These are phyloP conservation scores for Phymatocera aterrima DNA, from an alignment of 2,888 invertebrate species.

Conservation along the genomic window DNA sequence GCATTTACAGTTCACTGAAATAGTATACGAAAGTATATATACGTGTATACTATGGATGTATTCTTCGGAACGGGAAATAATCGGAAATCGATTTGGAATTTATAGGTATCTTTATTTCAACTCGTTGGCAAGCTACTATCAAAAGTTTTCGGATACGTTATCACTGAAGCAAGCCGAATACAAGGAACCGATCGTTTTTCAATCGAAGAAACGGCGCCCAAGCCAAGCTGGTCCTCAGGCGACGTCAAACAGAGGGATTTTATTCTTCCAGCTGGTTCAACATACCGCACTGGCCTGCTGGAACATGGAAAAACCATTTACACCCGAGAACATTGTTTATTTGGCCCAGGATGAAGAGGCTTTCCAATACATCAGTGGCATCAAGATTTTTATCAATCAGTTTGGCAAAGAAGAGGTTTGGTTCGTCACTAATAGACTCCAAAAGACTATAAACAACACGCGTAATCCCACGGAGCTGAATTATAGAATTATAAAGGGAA, in stretches of 20 bases:
- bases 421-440: slow-evolving; percentile 72
- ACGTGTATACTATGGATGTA: neutral
- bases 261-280: slow-evolving; percentile 73
- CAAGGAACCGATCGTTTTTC: slow-evolving; percentile 65
- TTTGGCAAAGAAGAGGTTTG: slow-evolving; percentile 69
- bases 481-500: slow-evolving; percentile 68
- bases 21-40: neutral
- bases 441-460: slow-evolving; percentile 70
- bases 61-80: slow-evolving; percentile 1
- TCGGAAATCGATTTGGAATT: slow-evolving; percentile 51
- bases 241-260: slow-evolving; percentile 67
- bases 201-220: slow-evolving; percentile 67
- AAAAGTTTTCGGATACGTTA: slow-evolving; percentile 66
- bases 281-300: slow-evolving; percentile 72
- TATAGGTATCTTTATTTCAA: slow-evolving; percentile 73
- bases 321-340: slow-evolving; percentile 67
- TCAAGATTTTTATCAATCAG: slow-evolving; percentile 67
- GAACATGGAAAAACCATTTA: slow-evolving; percentile 71
- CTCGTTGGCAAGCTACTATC: slow-evolving; percentile 69
- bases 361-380: slow-evolving; percentile 71
- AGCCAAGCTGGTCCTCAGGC: slow-evolving; percentile 73
- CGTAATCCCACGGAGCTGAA: slow-evolving; percentile 66
- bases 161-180: slow-evolving; percentile 64
- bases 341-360: slow-evolving; percentile 65
- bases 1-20: neutral